phyloP scores from a whole-genome alignment of 2,888 invertebrate species.

The Diaperis boleti region DNA sequence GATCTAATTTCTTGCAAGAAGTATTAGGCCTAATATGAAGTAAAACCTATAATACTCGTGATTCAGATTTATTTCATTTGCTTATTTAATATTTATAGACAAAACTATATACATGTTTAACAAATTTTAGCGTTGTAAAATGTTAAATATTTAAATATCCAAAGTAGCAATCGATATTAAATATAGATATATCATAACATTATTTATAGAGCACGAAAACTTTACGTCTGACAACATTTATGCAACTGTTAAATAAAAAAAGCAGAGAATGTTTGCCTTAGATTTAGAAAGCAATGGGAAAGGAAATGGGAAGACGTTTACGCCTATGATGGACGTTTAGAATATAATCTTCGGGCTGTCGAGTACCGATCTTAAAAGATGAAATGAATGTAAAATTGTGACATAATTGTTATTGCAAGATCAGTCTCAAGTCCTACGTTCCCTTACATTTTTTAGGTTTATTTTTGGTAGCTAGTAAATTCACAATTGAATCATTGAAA shows the following conservation, averaged over 20 bases:
- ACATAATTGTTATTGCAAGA: background rate
- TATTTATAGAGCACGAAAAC: conserved; percentile 13
- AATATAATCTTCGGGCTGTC: too few species aligned
- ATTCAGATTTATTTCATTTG: conserved; percentile 1
- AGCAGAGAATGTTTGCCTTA: conserved; percentile 4
- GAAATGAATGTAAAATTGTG: background rate
- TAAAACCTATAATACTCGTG: too few species aligned
- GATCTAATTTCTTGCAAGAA: too few species aligned
- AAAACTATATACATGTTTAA: too few species aligned
- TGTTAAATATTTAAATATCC: conserved; percentile 18
- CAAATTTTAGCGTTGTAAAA: too few species aligned
- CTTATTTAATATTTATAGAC: conserved; percentile 15
- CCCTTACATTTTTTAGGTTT: background rate
- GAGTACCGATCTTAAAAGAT: too few species aligned
- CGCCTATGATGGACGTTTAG: too few species aligned
- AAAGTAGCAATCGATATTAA: conserved; percentile 4
- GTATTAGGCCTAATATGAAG: too few species aligned
- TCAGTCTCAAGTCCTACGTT: background rate
- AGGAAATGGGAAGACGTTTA: too few species aligned
- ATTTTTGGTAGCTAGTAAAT: too few species aligned
- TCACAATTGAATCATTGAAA: too few species aligned
- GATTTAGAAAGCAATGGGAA: conserved; percentile 26
- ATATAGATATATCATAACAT: conserved; percentile 21
- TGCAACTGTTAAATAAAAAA: conserved; percentile 13
- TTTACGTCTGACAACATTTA: conserved; percentile 2